These are phyloP conservation scores for Danaus melanippus DNA, from an alignment of 1,140 invertebrate genomes.

Conservation along the genomic window DNA sequence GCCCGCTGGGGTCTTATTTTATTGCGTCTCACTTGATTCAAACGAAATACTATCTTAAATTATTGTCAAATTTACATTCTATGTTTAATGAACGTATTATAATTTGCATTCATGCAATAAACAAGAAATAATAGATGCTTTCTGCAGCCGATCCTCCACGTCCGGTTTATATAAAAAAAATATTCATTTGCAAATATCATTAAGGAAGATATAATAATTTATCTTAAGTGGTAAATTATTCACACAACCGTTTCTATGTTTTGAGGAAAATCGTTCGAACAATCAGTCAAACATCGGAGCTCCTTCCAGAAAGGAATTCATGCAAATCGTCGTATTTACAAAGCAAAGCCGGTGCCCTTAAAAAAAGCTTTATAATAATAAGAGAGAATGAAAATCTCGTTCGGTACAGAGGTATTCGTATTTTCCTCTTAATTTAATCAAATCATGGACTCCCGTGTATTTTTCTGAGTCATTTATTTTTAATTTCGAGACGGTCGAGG, in stretches of 20 bases:
- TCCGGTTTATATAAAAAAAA: too few relatives aligned
- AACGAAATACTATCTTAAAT: too few relatives aligned
- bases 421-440: constrained; percentile 68
- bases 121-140: too few relatives aligned
- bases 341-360: constrained; percentile 40
- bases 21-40: too few relatives aligned
- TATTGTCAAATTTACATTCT: too few relatives aligned
- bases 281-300: constrained; percentile 40
- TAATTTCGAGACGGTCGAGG: constrained; percentile 44
- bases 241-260: too few relatives aligned
- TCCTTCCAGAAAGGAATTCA: constrained; percentile 42
- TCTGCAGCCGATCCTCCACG: too few relatives aligned
- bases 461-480: constrained; percentile 67
- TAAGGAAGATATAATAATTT: too few relatives aligned
- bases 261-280: neutral
- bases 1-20: neutral
- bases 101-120: too few relatives aligned
- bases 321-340: constrained; percentile 59
- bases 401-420: constrained; percentile 34
- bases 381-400: constrained; percentile 28
- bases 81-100: too few relatives aligned
- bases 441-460: constrained; percentile 55
- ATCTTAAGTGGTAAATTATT: too few relatives aligned
- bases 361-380: constrained; percentile 57
- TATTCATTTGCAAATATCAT: too few relatives aligned